A percentile compares a stretch with the other conserved stretches of the same genome.
Conservation (phyloP, 23 tunicate genomes). For the Phallusia fumigata region DNA sequence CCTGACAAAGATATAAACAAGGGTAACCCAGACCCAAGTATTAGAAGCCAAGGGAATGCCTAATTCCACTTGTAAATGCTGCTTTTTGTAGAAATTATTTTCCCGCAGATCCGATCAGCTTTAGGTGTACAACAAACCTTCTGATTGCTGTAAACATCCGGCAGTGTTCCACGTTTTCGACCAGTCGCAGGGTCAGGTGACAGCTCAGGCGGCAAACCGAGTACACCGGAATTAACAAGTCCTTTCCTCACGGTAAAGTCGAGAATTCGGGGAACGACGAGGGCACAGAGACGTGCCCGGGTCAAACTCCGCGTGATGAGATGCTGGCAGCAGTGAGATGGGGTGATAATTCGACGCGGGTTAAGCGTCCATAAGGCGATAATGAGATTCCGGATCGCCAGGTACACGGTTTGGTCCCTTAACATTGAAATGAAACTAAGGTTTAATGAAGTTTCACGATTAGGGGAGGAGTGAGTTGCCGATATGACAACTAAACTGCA, state of each 20-base stretch:
- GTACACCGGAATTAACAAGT: slow-evolving; percentile 57
- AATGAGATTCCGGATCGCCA: slow-evolving; percentile 80
- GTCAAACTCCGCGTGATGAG: slow-evolving; percentile 67
- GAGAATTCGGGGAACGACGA: slow-evolving; percentile 51
- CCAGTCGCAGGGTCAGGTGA: neutral
- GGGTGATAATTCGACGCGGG: slow-evolving; percentile 54
- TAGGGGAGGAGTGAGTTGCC: no score
- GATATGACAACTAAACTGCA: no score
- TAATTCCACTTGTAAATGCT: no score
- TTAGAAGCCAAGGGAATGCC: no score
- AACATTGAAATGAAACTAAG: neutral
- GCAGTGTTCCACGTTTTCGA: slow-evolving; percentile 17
- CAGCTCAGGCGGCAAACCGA: slow-evolving; percentile 17
- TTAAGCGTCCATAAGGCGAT: slow-evolving; percentile 75
- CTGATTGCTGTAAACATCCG: slow-evolving; percentile 38
- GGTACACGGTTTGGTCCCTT: slow-evolving; percentile 70
- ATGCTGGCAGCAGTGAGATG: slow-evolving; percentile 42
- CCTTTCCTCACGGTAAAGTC: slow-evolving; percentile 66
- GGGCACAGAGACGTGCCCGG: slow-evolving; percentile 49
- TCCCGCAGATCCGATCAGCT: no score
- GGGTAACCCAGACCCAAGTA: no score
- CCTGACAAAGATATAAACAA: slow-evolving; percentile 17
- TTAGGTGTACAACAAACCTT: slow-evolving; percentile 43
- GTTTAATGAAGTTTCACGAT: no score
- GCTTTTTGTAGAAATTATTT: no score